These are phyloP conservation scores for Polypterus senegalus DNA, from an alignment of 2,113 vertebrate genomes.

Conservation along the genomic window DNA sequence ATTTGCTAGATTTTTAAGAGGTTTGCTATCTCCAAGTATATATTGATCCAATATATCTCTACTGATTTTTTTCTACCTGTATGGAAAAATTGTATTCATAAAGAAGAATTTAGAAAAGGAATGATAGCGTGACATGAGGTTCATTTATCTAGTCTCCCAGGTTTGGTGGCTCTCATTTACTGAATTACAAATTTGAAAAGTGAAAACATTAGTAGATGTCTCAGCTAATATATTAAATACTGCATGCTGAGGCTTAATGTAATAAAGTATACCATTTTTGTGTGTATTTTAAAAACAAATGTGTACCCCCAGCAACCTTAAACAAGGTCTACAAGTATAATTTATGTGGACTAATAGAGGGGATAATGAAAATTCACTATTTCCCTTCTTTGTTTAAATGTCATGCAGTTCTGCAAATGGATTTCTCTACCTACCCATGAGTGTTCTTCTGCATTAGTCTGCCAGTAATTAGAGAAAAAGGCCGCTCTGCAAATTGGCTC, in stretches of 20 bases:
- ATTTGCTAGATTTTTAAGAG: too few species aligned
- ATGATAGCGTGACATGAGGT: too few species aligned
- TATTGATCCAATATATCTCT: too few species aligned
- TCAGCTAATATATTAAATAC: not conserved
- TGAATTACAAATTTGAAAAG: constrained; percentile 42
- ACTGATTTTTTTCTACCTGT: too few species aligned
- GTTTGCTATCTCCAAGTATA: too few species aligned
- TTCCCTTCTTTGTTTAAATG: constrained; percentile 61
- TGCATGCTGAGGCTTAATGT: constrained; percentile 23
- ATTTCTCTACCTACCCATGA: constrained; percentile 53
- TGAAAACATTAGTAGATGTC: not conserved
- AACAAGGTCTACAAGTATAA: constrained; percentile 67
- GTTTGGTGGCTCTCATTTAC: too few species aligned
- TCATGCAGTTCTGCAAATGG: constrained; percentile 73
- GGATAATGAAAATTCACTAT: constrained; percentile 81
- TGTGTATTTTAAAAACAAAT: not conserved
- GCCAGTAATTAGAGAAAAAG: constrained; percentile 70
- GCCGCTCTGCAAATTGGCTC: constrained; percentile 65
- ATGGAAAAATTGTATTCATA: too few species aligned
- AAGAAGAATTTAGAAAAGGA: too few species aligned
- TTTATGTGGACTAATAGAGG: constrained; percentile 62
- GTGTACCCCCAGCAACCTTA: constrained; percentile 26
- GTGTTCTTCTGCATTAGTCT: constrained; percentile 54
- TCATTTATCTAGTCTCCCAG: too few species aligned
- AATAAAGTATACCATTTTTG: constrained; percentile 4